These are phyloP conservation scores for Emydocephalus ijimae DNA, from an alignment of 2,113 vertebrate species.

Conservation along the genomic window DNA sequence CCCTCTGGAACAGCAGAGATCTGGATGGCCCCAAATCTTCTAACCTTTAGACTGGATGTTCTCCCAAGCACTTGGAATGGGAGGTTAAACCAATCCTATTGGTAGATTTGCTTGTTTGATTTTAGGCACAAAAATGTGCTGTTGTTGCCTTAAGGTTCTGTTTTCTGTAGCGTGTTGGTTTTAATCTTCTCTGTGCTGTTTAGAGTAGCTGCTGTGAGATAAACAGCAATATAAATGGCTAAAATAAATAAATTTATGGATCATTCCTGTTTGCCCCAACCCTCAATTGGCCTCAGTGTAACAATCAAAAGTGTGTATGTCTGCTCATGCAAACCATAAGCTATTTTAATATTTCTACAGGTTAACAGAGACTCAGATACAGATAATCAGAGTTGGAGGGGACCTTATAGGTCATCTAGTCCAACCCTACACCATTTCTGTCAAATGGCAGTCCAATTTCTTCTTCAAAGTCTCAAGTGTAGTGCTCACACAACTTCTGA, in stretches of 20 bases:
- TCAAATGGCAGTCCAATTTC: no score
- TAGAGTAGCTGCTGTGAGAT: neutral
- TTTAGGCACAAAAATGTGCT: neutral
- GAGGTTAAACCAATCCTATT: neutral
- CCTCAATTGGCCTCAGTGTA: neutral
- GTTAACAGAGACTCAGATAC: neutral
- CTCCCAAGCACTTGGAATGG: neutral
- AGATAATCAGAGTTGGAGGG: no score
- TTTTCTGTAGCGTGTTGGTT: neutral
- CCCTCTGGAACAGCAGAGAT: neutral
- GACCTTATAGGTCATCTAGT: no score
- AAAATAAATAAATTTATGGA: neutral
- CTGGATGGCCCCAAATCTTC: neutral
- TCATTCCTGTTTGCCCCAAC: neutral
- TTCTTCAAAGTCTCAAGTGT: no score
- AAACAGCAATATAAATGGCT: neutral
- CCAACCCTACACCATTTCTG: no score
- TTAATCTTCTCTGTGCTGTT: neutral
- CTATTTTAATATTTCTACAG: neutral
- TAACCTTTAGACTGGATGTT: neutral
- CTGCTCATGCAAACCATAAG: neutral
- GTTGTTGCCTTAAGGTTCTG: neutral
- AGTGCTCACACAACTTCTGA: no score
- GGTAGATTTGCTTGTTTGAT: neutral
- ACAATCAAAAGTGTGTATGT: neutral